Percentiles rank a stretch among this genome's conserved stretches.
phyloP scores from a whole-genome alignment of 64 coral and sea anemone species.

The Montipora sp. region DNA sequence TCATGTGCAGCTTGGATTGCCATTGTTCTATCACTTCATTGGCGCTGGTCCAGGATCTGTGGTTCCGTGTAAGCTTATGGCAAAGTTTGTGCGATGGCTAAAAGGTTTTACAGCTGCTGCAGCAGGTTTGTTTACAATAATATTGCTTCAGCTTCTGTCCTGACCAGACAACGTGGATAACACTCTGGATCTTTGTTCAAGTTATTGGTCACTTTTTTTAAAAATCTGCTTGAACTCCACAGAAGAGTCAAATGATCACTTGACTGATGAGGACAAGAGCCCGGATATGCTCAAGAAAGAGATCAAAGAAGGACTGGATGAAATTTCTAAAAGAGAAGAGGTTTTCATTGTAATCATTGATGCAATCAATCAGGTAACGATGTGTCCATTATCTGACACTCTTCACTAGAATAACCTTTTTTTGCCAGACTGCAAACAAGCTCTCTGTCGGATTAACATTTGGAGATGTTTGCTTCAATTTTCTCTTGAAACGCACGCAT shows the following conservation, averaged over 20 bases:
- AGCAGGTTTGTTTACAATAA: neutral
- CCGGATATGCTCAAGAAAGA: slow-evolving; percentile 30
- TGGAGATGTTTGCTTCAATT: too few relatives aligned
- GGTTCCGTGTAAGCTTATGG: slow-evolving; percentile 26
- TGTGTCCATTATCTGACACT: neutral
- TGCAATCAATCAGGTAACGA: slow-evolving; percentile 83
- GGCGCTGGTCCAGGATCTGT: slow-evolving; percentile 79
- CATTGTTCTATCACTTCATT: slow-evolving; percentile 83
- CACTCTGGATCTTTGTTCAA: neutral
- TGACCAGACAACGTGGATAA: neutral
- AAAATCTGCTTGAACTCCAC: neutral
- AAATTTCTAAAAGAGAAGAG: slow-evolving; percentile 61
- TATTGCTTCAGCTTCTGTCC: neutral
- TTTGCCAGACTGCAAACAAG: too few relatives aligned
- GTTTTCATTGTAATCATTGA: slow-evolving; percentile 77
- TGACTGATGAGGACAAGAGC: slow-evolving; percentile 14
- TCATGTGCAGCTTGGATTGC: slow-evolving; percentile 59
- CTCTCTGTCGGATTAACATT: too few relatives aligned
- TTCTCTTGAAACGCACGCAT: too few relatives aligned
- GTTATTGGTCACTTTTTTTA: neutral
- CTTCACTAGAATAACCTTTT: neutral
- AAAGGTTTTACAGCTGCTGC: slow-evolving; percentile 1
- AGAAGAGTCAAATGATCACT: neutral
- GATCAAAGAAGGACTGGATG: slow-evolving; percentile 54
- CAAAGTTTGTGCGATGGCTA: slow-evolving; percentile 63